Evolutionary conservation across 2,113 vertebrate genomes (phyloP).

Genomic region (Pogonocichla stellata): DNA sequence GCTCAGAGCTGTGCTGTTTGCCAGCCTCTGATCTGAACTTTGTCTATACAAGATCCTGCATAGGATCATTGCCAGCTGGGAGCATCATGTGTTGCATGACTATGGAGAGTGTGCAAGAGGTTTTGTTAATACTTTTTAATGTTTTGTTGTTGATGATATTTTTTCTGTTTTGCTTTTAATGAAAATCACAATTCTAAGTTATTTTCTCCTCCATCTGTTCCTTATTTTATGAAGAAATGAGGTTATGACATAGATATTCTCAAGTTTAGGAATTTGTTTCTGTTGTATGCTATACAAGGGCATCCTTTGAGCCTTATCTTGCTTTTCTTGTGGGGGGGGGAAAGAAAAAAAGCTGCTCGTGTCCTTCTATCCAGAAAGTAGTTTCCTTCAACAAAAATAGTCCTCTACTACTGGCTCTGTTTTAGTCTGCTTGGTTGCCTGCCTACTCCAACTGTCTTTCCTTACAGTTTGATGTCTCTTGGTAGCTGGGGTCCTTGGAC

Average conservation of each 20-base stretch:
- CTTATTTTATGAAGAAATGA: constrained; percentile 4
- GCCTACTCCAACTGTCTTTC: neutral
- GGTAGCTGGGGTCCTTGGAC: neutral
- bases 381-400: neutral
- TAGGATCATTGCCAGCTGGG: neutral
- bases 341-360: neutral
- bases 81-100: neutral
- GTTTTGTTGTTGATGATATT: neutral
- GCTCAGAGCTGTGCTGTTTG: neutral
- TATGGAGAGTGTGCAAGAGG: neutral
- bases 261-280: neutral
- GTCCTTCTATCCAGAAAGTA: neutral
- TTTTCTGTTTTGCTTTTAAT: neutral
- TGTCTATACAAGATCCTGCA: neutral
- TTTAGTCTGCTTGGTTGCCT: neutral
- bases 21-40: neutral
- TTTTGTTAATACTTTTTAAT: neutral
- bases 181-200: neutral
- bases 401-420: neutral
- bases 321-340: neutral
- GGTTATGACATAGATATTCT: neutral
- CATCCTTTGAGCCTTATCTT: neutral
- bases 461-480: neutral
- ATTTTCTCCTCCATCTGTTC: neutral
- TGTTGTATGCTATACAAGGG: neutral